Conservation (phyloP, 2,797 vertebrate species). For the Notamacropus eugenii region DNA sequence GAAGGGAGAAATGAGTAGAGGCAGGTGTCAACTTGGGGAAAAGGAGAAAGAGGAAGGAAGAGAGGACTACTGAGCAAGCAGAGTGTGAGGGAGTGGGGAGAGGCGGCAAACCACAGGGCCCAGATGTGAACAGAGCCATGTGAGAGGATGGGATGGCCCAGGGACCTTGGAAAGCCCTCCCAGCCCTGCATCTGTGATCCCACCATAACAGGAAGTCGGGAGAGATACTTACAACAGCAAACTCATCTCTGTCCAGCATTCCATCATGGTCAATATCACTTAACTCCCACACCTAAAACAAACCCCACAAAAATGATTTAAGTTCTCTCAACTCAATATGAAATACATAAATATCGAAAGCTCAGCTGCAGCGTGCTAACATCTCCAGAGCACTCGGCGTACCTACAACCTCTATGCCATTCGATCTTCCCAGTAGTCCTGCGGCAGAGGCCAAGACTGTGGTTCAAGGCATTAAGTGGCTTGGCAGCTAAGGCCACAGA, state of each 20-base stretch:
- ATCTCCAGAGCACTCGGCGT: background rate
- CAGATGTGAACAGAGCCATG: background rate
- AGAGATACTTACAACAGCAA: conserved; percentile 92
- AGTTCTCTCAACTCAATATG: conserved; percentile 37
- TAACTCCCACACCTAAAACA: conserved; percentile 96
- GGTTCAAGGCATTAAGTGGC: background rate
- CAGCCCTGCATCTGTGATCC: background rate
- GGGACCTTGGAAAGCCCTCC: background rate
- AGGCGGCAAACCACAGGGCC: background rate
- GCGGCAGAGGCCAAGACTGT: background rate
- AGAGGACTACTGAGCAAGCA: background rate
- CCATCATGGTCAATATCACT: conserved; percentile 98
- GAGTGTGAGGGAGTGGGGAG: background rate
- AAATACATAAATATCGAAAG: background rate
- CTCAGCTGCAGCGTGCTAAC: background rate
- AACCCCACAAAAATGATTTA: conserved; percentile 48
- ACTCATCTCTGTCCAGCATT: conserved; percentile 98
- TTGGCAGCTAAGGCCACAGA: background rate
- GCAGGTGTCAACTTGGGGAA: background rate
- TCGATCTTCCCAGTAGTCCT: background rate
- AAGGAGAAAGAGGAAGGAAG: background rate
- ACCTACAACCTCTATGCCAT: background rate
- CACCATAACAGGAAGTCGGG: background rate
- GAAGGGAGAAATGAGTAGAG: background rate
- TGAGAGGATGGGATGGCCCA: background rate